Base-by-base conservation (phyloP, 2,888 invertebrate species). In the Troides helena region DNA sequence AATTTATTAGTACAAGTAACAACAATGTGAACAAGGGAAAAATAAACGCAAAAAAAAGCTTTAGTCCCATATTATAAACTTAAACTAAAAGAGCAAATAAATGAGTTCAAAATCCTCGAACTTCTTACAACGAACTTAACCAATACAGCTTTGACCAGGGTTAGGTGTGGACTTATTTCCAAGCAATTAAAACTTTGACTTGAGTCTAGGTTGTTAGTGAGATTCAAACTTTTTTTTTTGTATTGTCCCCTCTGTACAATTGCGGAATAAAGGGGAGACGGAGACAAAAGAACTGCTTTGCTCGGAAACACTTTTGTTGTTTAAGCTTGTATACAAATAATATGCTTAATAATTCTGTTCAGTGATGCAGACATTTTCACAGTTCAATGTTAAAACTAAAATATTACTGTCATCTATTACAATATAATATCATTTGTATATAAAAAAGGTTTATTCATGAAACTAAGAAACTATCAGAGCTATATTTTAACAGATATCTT, bases 131-230 rank as follows among this genome's bases (percentile, higher is more conserved):
- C 67, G 59, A 78, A 78, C 74, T 80, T 75, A 56, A 72, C 73
- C 74, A 70, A 74, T 75, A 72, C 73, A 71, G 72, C 73, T 70
- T 72, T 75, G 69, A 69, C 72, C 74, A 72, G 75, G 75, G 76
- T 74, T 78, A 79, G 78, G 77, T 80, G 79, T 82, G 79, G 84
- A 85, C 86, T 86, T 86, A 86, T 85, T 84, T 78, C 78, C 75
- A 83, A 85, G 86, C 87, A 90, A 92, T 90, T 90, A 89, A 91
- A 92, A 90, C 88, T 90, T 90, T 77, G 71, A 78, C 80, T 75
- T 78, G 75, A 77, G 81, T 82, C 83, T 81, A 83, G 82, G 82
- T 87, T 85, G 86, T 87, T 86, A 84, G 82, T 79, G 79, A 84
- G 85, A 85, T 88, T 87, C 76, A 82, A 84, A 86, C 84, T 63